Percentiles rank a stretch among this genome's conserved stretches.
Evolutionary conservation across 2,888 invertebrate genomes (phyloP).

Genomic region (Pseudanteris insignis): DNA sequence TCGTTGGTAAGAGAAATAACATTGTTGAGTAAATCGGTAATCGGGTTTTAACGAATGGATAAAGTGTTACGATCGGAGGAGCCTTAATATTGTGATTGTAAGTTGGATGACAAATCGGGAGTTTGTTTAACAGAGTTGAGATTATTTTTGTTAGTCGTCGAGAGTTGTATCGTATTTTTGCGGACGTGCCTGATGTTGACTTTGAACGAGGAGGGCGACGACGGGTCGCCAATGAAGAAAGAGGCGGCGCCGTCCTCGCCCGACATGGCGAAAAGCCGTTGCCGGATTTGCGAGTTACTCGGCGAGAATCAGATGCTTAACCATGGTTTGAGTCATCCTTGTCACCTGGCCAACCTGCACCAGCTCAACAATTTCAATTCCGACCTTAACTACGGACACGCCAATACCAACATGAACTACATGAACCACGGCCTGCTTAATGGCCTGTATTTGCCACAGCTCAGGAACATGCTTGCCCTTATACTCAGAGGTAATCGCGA

Average conservation of each 20-base stretch:
- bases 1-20: neutral
- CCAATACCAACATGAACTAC: conserved; percentile 53
- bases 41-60: neutral
- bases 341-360: conserved; percentile 56
- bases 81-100: conserved; percentile 18
- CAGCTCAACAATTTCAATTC: conserved; percentile 54
- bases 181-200: conserved; percentile 45
- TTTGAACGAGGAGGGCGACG: conserved; percentile 39
- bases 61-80: conserved; percentile 17
- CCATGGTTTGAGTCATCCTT: conserved; percentile 57
- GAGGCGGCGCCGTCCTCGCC: conserved; percentile 6
- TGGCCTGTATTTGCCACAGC: conserved; percentile 69
- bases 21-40: too few relatives aligned
- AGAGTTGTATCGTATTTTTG: conserved; percentile 45
- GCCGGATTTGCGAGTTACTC: conserved; percentile 58
- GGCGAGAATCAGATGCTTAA: conserved; percentile 53
- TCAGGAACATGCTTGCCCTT: conserved; percentile 74
- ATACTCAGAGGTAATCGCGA: conserved; percentile 73
- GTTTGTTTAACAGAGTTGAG: too few relatives aligned
- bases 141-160: conserved; percentile 29
- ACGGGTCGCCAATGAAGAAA: conserved; percentile 20
- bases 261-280: conserved; percentile 58
- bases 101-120: conserved; percentile 12
- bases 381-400: conserved; percentile 47
- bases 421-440: conserved; percentile 57